Evolutionary conservation across 2,888 invertebrate genomes (phyloP).

Genomic region (Parnassius apollo): DNA sequence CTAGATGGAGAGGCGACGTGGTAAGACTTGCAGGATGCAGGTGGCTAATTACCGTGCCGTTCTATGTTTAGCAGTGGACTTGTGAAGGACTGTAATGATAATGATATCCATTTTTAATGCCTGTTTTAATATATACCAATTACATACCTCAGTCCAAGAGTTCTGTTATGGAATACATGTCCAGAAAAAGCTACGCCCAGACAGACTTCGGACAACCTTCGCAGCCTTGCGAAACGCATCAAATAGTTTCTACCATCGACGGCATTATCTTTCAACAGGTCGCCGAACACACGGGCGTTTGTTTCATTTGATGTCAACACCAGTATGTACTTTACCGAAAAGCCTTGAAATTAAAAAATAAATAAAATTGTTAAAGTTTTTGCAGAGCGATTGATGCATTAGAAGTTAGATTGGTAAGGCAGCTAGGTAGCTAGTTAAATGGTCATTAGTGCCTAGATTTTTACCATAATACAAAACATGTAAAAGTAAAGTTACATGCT

Average conservation of each 20-base stretch:
- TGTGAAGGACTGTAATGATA: no score
- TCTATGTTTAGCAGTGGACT: no score
- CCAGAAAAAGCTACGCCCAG: slow-evolving; percentile 78
- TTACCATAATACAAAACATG: no score
- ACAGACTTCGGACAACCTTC: slow-evolving; percentile 72
- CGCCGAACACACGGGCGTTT: slow-evolving; percentile 63
- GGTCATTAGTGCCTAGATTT: no score
- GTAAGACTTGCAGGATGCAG: no score
- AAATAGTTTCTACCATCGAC: slow-evolving; percentile 67
- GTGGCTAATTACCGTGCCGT: no score
- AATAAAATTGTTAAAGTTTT: background rate
- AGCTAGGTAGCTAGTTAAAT: no score
- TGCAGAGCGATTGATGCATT: no score
- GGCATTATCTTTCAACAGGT: slow-evolving; percentile 41
- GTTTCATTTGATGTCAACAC: slow-evolving; percentile 67
- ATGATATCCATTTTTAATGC: no score
- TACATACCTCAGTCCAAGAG: slow-evolving; percentile 63
- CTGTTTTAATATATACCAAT: background rate
- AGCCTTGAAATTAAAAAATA: slow-evolving; percentile 49
- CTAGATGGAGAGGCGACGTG: no score
- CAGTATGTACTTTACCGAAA: slow-evolving; percentile 73
- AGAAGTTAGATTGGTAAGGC: no score
- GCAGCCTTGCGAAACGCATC: slow-evolving; percentile 63
- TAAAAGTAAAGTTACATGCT: no score
- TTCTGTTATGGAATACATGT: slow-evolving; percentile 70